Conservation (phyloP, 2,113 vertebrate genomes). For the Fulica atra region DNA sequence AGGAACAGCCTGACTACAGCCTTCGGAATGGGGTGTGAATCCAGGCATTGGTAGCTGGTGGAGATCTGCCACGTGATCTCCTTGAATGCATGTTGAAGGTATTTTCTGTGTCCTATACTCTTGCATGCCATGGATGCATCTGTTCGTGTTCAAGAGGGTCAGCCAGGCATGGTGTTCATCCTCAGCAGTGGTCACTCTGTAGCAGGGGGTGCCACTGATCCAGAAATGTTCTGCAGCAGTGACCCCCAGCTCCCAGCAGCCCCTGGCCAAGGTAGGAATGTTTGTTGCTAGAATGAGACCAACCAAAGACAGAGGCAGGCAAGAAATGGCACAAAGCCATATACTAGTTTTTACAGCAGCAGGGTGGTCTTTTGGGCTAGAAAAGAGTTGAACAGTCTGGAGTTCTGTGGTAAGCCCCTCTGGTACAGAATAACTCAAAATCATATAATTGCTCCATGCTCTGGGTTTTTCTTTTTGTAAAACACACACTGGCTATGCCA, state of each 20-base stretch:
- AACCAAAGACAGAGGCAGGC: background rate
- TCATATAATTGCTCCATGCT: background rate
- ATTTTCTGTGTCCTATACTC: rapidly evolving
- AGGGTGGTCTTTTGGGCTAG: background rate
- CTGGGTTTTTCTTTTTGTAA: background rate
- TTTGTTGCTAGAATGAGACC: rapidly evolving
- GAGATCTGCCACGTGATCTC: background rate
- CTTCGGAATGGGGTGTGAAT: background rate
- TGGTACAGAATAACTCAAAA: background rate
- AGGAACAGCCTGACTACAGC: background rate
- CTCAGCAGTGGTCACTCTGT: rapidly evolving
- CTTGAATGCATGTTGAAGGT: rapidly evolving
- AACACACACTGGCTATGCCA: background rate
- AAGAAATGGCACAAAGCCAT: no score
- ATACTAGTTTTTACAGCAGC: background rate
- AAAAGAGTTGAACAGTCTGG: background rate
- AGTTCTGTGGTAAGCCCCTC: background rate
- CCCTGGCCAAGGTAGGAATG: background rate
- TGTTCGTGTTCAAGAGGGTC: background rate
- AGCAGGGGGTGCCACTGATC: no score
- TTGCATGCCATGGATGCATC: rapidly evolving
- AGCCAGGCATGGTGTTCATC: background rate
- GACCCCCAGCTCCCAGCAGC: background rate
- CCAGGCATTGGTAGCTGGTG: rapidly evolving
- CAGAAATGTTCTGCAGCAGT: background rate